Base-by-base conservation (phyloP, 2,888 invertebrate species). In the Carabus problematicus region DNA sequence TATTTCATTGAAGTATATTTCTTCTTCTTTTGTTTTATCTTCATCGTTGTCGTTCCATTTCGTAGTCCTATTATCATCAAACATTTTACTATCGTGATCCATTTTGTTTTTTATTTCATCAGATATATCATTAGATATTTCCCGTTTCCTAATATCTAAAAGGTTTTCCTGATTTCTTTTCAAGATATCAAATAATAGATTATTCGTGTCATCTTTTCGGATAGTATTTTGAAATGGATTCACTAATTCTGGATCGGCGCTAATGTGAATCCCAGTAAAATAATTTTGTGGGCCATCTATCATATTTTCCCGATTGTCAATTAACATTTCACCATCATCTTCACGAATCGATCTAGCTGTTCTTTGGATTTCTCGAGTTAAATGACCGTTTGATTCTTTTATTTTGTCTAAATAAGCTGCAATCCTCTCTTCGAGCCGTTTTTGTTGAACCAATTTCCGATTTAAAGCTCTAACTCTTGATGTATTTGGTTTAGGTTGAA, bases 381-480 rank as follows among this genome's bases (percentile, higher is more conserved):
- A 40, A 52, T 12, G 16, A 19, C 4, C 58, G 7, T 54, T 40
- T 0, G 55, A 55, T 29, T 61, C 29, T 47, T 54, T 14, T 8
- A 52, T 64, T 58, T 61, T 64, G 29, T 47, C 16, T 18, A 43
- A 43, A 62, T 59, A 8, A 52, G 43, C 40, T 18, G 42, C 47
- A 18, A 39, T 29, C n/a, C 49, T 59, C 47, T 70, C 68, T 60
- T 72, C 64, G 19, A 70, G 52, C 14, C 71, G 71, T 67, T 73
- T 75, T 9, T 71, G 71, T 4, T 74, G 70, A 0, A 71, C 70
- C 47, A 76, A 68, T 42, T 72, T 71, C 18, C 66, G 71, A 67
- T 73, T 75, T 29, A 76, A 68, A 11, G 73, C 70, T 55, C 71
- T 71, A 18, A 73, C 61, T 69, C 11, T n/a, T n/a, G 56, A 29